phyloP scores from a whole-genome alignment of 64 coral and sea anemone species.

The Cladopsammia gracilis region DNA sequence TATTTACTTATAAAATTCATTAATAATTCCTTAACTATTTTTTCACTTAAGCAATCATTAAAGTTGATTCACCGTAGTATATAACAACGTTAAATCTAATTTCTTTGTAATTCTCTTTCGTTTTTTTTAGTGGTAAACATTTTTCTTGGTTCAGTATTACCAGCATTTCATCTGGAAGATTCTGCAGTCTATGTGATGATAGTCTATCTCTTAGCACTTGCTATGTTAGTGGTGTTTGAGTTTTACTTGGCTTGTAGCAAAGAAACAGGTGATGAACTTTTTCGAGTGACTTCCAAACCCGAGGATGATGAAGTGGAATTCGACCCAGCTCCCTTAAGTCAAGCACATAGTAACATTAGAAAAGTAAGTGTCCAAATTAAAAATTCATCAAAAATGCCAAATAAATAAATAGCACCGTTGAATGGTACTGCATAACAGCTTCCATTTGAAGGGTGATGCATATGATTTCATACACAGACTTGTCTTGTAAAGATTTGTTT shows the following conservation, averaged over 20 bases:
- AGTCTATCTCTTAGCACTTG: constrained; percentile 35
- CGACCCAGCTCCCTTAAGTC: background rate
- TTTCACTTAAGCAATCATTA: background rate
- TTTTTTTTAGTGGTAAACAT: constrained; percentile 40
- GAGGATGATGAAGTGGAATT: constrained; percentile 22
- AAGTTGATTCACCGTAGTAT: no score
- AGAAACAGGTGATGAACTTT: background rate
- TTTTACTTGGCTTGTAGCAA: background rate
- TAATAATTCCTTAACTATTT: no score
- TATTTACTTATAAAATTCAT: no score
- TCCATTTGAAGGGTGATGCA: no score
- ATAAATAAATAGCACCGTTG: no score
- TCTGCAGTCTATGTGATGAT: constrained; percentile 35
- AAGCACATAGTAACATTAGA: background rate
- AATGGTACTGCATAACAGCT: no score
- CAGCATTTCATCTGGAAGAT: constrained; percentile 25
- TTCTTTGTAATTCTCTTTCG: background rate
- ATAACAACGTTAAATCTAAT: background rate
- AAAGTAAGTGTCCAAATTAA: background rate
- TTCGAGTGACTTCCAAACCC: background rate
- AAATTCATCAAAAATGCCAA: no score
- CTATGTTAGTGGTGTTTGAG: constrained; percentile 33
- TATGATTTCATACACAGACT: no score
- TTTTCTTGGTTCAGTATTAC: constrained; percentile 47
- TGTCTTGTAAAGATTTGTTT: no score